Base-by-base conservation (phyloP, 2,113 vertebrate species). In the Balaeniceps rex region DNA sequence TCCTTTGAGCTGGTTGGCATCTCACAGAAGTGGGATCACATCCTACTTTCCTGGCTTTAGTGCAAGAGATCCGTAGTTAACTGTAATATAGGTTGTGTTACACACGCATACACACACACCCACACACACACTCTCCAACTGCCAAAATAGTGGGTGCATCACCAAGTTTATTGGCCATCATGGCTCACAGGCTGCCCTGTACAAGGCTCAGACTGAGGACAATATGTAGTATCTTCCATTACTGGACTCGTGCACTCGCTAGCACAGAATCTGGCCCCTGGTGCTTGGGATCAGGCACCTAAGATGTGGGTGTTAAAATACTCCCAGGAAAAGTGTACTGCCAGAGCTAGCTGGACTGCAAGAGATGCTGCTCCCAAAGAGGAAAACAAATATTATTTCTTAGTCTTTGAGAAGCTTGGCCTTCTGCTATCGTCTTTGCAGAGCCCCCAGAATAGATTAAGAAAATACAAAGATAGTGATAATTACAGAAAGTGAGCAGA, bases 41-140 rank as follows among this genome's bases (percentile, higher is more conserved):
- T 49, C 33, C 14, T 36, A 3, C 26, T 68, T 72, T 19, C n/a
- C 61, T 47, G 38, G 12, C 28, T 38, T 44, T 38, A 63, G 36
- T 19, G 36, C 2, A 6, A 92, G 57, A 68, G 19, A 71, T 18
- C 54, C 63, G 42, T 51, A 60, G 26, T 72, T 34, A n/a, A 70
- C 8, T 0, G 0, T 14, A 16, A 24, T 8, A 11, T 0, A 33
- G 19, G 6, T 52, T 68, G 40, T 46, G 44, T 38, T n/a, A 40
- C 28, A 38, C 2, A 2, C 6, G 6, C 15, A 8, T 2, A 6
- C n/a, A n/a, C n/a, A n/a, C n/a, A n/a, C n/a, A n/a, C n/a, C n/a
- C 19, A 34, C 19, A 25, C 28, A 14, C 55, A 60, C 21, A 10
- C 31, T 54, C 28, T 54, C 40, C 55, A 63, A 28, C 7, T 61